Percentiles rank a stretch among this genome's conserved stretches.
These are phyloP conservation scores for Exephanes ischioxanthus DNA, from an alignment of 2,888 invertebrate genomes.

Conservation along the genomic window DNA sequence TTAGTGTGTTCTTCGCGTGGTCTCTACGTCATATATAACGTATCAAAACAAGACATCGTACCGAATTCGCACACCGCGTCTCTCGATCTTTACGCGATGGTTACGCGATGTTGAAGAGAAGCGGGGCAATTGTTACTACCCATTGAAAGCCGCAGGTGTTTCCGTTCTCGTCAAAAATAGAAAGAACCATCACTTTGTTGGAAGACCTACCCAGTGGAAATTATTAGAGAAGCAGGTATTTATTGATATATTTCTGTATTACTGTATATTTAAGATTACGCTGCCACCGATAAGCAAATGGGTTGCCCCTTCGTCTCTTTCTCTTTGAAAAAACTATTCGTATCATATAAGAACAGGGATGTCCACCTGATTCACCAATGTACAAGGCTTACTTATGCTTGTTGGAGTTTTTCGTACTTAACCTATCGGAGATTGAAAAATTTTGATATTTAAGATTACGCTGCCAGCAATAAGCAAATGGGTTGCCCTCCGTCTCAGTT, in stretches of 20 bases:
- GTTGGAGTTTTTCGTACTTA: no score
- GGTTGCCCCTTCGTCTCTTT: no score
- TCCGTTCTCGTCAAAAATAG: neutral
- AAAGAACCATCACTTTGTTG: neutral
- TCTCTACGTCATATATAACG: no score
- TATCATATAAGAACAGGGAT: neutral
- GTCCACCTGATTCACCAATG: no score
- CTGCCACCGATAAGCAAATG: neutral
- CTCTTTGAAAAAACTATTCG: no score
- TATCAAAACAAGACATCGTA: no score
- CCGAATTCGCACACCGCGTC: no score
- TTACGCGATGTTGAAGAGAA: neutral
- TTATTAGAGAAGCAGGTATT: constrained; percentile 14
- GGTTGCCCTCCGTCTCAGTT: no score
- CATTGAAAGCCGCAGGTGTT: neutral
- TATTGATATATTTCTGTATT: constrained; percentile 5
- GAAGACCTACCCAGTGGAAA: neutral
- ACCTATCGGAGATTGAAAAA: neutral
- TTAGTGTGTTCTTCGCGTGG: no score
- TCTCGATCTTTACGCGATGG: neutral
- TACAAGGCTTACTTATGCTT: no score
- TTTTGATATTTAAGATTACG: no score
- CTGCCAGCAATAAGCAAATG: no score
- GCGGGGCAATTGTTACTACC: neutral
- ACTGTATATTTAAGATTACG: neutral